Percentiles rank a stretch among this genome's conserved stretches.
phyloP scores from a whole-genome alignment of 1,140 invertebrate species.

The Laodelphax striatellus region DNA sequence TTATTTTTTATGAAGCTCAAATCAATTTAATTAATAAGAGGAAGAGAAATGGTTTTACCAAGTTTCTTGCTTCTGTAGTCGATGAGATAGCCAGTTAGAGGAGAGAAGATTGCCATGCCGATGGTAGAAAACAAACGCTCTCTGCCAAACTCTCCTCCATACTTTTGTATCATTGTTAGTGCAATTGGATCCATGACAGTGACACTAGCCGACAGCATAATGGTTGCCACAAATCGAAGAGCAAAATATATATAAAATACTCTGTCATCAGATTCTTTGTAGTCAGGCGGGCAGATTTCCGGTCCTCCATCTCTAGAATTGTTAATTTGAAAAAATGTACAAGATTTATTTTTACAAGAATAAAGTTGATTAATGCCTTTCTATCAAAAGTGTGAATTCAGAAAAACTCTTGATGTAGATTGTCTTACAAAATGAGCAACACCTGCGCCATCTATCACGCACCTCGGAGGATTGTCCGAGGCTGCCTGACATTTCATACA shows the following conservation, averaged over 20 bases:
- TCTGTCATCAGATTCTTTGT: conserved; percentile 54
- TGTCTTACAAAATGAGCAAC: too few relatives aligned
- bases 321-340: conserved; percentile 20
- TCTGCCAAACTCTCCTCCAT: conserved; percentile 65
- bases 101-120: conserved; percentile 68
- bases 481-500: too few relatives aligned
- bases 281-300: conserved; percentile 59
- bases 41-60: conserved; percentile 26
- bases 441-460: too few relatives aligned
- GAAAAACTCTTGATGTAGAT: too few relatives aligned
- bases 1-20: too few relatives aligned
- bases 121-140: conserved; percentile 66
- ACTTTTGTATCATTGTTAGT: conserved; percentile 61
- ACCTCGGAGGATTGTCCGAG: too few relatives aligned
- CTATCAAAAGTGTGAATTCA: too few relatives aligned
- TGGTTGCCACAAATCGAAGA: conserved; percentile 57
- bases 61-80: conserved; percentile 44
- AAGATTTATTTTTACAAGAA: neutral
- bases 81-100: conserved; percentile 63
- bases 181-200: conserved; percentile 75
- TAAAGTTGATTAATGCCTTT: too few relatives aligned
- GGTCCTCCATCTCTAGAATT: conserved; percentile 45
- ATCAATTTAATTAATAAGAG: too few relatives aligned
- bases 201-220: conserved; percentile 60
- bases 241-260: conserved; percentile 71